Percentiles rank a stretch among this genome's conserved stretches.
Evolutionary conservation across 1,140 invertebrate genomes (phyloP).

Genomic region (Drosophila varians): DNA sequence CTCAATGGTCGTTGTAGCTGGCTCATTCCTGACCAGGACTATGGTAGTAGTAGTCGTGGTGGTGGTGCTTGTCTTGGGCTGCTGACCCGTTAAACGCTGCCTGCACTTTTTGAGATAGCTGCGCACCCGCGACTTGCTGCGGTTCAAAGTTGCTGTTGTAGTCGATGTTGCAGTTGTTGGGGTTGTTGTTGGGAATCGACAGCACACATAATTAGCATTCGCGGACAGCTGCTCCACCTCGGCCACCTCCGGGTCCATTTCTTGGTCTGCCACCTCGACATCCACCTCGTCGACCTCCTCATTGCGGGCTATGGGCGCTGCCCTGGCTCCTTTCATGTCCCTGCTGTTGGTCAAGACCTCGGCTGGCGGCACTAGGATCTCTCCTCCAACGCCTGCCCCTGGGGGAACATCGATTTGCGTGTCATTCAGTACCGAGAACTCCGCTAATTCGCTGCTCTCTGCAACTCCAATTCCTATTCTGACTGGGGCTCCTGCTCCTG

Average conservation of each 20-base stretch:
- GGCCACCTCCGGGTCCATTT: slow-evolving; percentile 6
- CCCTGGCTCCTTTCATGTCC: slow-evolving; percentile 47
- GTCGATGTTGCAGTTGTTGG: slow-evolving; percentile 11
- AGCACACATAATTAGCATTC: slow-evolving; percentile 77
- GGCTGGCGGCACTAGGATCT: slow-evolving; percentile 35
- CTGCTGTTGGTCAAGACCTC: slow-evolving; percentile 44
- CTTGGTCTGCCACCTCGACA: slow-evolving; percentile 7
- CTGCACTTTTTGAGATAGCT: slow-evolving; percentile 85
- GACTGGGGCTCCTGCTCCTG: slow-evolving; percentile 13
- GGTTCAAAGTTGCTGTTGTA: slow-evolving; percentile 38
- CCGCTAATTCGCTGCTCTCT: slow-evolving; percentile 66
- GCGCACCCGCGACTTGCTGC: slow-evolving; percentile 84
- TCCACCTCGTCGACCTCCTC: slow-evolving; percentile 57
- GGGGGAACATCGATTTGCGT: slow-evolving; percentile 71
- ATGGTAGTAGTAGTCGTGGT: slow-evolving; percentile 53
- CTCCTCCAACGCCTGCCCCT: slow-evolving; percentile 6
- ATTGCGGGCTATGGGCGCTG: slow-evolving; percentile 74
- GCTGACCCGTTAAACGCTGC: slow-evolving; percentile 82
- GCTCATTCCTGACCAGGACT: slow-evolving; percentile 62
- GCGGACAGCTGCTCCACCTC: slow-evolving; percentile 50
- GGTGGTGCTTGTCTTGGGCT: slow-evolving; percentile 19
- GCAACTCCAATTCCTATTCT: slow-evolving; percentile 1
- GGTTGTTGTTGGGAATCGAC: slow-evolving; percentile 55
- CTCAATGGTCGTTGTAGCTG: slow-evolving; percentile 25
- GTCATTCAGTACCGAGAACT: slow-evolving; percentile 80